Percentiles rank a stretch among this genome's conserved stretches.
Evolutionary conservation across 2,113 vertebrate species (phyloP).

Genomic region (Grammomys surdaster): DNA sequence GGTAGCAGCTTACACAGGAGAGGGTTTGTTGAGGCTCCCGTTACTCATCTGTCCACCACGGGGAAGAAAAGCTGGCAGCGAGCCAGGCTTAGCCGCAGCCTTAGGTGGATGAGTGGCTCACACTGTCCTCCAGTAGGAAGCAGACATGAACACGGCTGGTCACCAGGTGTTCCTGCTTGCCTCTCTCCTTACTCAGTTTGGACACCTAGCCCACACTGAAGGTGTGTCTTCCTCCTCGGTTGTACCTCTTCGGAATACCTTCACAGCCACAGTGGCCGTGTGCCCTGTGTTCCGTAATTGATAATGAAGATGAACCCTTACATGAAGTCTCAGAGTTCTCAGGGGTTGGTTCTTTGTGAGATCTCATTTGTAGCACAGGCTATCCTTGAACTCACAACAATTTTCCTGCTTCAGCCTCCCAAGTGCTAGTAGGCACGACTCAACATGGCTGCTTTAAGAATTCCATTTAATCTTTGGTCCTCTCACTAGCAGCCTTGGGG

Average conservation of each 20-base stretch:
- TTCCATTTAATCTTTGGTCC: constrained; percentile 3
- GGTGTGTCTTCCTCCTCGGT: neutral
- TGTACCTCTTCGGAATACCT: neutral
- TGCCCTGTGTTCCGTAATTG: neutral
- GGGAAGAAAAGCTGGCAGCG: neutral
- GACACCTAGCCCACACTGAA: neutral
- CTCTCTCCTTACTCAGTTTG: neutral
- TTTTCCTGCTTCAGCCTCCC: neutral
- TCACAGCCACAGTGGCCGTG: neutral
- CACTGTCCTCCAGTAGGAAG: neutral
- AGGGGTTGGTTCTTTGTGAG: neutral
- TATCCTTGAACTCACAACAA: neutral
- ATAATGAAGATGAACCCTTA: neutral
- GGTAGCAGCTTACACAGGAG: neutral
- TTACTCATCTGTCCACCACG: neutral
- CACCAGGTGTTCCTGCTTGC: neutral
- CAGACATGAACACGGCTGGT: neutral
- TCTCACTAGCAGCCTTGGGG: neutral
- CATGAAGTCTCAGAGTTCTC: neutral
- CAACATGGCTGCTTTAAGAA: neutral
- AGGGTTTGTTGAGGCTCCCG: neutral
- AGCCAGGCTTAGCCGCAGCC: neutral
- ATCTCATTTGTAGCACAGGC: neutral
- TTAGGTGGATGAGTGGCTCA: neutral
- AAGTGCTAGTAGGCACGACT: neutral